Percentiles rank a stretch among this genome's conserved stretches.
phyloP scores from a whole-genome alignment of 2,113 vertebrate genomes.

The Nipponia nippon region DNA sequence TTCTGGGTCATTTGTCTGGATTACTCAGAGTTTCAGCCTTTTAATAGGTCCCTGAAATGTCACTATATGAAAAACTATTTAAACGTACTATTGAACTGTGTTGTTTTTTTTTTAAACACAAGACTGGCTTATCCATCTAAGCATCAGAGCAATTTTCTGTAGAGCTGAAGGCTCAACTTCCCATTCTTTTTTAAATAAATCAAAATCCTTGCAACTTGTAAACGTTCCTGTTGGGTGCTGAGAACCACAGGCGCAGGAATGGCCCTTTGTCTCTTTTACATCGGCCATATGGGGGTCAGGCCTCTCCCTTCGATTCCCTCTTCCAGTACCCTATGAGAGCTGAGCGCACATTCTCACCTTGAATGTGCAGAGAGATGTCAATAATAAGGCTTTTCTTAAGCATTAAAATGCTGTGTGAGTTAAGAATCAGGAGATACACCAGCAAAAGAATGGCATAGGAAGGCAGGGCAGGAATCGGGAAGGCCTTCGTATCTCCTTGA shows the following conservation, averaged over 20 bases:
- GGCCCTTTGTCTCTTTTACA: not conserved
- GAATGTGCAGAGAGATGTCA: not conserved
- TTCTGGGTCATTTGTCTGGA: not conserved
- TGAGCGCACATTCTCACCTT: not conserved
- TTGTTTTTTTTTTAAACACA: not conserved
- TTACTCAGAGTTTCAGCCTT: not conserved
- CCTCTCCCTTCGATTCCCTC: accelerated
- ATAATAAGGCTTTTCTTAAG: not conserved
- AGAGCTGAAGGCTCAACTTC: not conserved
- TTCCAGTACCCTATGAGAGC: not conserved
- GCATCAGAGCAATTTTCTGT: not conserved
- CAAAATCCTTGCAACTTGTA: not conserved
- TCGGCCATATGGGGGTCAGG: not conserved
- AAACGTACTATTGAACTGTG: not conserved
- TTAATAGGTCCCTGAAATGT: not conserved
- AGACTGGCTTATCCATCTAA: not conserved
- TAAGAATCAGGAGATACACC: not conserved
- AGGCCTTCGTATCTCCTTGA: not conserved
- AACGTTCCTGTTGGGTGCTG: not conserved
- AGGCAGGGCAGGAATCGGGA: not conserved
- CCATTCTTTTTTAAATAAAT: not conserved
- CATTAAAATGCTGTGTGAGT: not conserved
- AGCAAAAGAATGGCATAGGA: no score
- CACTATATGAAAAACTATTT: not conserved
- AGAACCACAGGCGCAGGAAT: not conserved